A percentile compares a stretch with the other conserved stretches of the same genome.
phyloP scores from a whole-genome alignment of 2,888 invertebrate species.

The Cyaniris semiargus region DNA sequence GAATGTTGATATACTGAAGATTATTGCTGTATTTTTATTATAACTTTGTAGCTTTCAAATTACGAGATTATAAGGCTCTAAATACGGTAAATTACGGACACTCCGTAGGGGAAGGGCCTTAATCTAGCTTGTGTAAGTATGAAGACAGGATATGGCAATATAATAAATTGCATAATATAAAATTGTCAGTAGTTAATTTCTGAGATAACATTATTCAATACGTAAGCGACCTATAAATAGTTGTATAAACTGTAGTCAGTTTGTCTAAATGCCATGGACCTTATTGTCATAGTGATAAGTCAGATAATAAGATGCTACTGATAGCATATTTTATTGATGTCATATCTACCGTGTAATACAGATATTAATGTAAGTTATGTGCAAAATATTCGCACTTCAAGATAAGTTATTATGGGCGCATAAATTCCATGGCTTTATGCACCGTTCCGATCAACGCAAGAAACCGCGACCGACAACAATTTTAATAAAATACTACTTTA shows the following conservation, averaged over 20 bases:
- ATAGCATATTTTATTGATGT: neutral
- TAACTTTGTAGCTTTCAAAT: too few species aligned
- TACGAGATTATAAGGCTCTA: too few species aligned
- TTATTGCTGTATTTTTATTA: too few species aligned
- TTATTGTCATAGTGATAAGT: neutral
- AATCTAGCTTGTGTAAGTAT: too few species aligned
- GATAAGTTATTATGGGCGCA: conserved; percentile 1
- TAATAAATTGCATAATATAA: neutral
- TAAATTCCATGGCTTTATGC: neutral
- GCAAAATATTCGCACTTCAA: neutral
- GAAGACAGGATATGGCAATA: neutral
- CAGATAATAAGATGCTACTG: neutral
- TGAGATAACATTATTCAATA: neutral
- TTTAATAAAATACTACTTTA: too few species aligned
- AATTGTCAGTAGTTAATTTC: neutral
- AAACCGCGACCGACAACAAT: too few species aligned
- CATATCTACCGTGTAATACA: neutral
- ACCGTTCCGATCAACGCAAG: too few species aligned
- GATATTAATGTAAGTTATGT: neutral
- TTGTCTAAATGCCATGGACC: neutral
- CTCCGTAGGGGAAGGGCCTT: too few species aligned
- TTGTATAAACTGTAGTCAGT: neutral
- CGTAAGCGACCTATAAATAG: neutral
- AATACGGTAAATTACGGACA: too few species aligned
- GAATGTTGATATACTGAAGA: too few species aligned